Percentiles rank a stretch among this genome's conserved stretches.
Conservation (phyloP, 2,113 vertebrate genomes). For the Grammomys surdaster region DNA sequence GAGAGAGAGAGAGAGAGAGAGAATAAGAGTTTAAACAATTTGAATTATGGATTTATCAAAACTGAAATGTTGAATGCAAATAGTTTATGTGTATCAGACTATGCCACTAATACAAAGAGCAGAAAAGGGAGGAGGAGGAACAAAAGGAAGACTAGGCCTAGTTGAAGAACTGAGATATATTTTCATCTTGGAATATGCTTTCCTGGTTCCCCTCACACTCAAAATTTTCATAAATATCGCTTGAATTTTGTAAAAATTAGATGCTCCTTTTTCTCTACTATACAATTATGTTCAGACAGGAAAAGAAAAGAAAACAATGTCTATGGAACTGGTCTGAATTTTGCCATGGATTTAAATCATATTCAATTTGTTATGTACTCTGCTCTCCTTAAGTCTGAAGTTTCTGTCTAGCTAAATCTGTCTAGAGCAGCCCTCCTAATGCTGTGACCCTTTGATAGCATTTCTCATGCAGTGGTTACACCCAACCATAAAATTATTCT, state of each 20-base stretch:
- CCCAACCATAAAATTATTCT: not conserved
- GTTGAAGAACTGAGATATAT: not conserved
- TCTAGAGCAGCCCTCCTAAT: not conserved
- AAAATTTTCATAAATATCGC: not conserved
- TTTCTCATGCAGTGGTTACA: not conserved
- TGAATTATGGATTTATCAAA: slow-evolving; percentile 37
- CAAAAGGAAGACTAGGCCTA: not conserved
- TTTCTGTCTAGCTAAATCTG: not conserved
- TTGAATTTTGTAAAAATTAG: slow-evolving; percentile 26
- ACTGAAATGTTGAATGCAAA: not conserved
- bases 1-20: too few species aligned
- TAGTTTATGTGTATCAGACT: not conserved
- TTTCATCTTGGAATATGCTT: not conserved
- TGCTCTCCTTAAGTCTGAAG: not conserved
- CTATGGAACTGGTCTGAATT: not conserved
- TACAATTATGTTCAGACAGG: not conserved
- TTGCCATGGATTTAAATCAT: not conserved
- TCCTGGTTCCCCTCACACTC: not conserved
- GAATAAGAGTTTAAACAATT: slow-evolving; percentile 11
- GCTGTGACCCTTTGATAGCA: not conserved
- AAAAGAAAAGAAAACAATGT: not conserved
- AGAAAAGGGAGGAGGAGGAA: too few species aligned
- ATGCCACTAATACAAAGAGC: not conserved
- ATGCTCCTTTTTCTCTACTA: not conserved
- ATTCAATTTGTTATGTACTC: not conserved